Base-by-base conservation (phyloP, 2,113 vertebrate species). In the Tachysurus vachellii region DNA sequence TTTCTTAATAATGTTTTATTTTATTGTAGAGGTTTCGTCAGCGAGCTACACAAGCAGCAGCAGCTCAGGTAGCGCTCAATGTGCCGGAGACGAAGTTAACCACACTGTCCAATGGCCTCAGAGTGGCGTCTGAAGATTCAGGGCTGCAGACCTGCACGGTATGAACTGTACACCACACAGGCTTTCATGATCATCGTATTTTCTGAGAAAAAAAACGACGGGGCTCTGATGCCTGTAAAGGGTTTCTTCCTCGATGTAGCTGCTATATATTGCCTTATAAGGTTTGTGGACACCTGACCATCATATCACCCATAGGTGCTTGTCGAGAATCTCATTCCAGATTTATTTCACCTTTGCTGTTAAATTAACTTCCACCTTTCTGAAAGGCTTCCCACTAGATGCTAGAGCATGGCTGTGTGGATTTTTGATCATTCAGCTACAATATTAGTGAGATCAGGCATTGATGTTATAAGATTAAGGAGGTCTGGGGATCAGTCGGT, bases 101-200 rank as follows among this genome's bases (percentile, higher is more conserved):
- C 4, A 86, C 95, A 50, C 90, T 99, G 86, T 95, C 96, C 85
- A 99, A 99, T 0, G 97, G 98, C 57, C 96, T 99, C 10, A 93
- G 97, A 54, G 98, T 99, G 61, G 96, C 98, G 0, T 99, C 98
- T 26, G 98, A 99, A 91, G 97, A 99, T 88, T 96, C 98, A 2
- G 98, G 97, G 16, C 95, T 99, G 0, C 95, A 96, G 28, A 99
- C 98, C 0, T 99, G 98, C 93, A 99, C 98, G 3, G 98, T 99
- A 90, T 92, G 95, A 90, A 42, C 28, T 8, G 26, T 1, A 21
- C 23, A 16, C 16, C 28, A 68, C 6, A 31, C 53, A 0, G 7
- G 7, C 26, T 16, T 77, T 9, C 21, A 26, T 19, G 17, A 14
- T 64, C 26, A 11, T 23, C 47, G 1, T 5, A 50, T 50, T 50